Base-by-base conservation (phyloP, 2,888 invertebrate genomes). In the Aquatica leii region DNA sequence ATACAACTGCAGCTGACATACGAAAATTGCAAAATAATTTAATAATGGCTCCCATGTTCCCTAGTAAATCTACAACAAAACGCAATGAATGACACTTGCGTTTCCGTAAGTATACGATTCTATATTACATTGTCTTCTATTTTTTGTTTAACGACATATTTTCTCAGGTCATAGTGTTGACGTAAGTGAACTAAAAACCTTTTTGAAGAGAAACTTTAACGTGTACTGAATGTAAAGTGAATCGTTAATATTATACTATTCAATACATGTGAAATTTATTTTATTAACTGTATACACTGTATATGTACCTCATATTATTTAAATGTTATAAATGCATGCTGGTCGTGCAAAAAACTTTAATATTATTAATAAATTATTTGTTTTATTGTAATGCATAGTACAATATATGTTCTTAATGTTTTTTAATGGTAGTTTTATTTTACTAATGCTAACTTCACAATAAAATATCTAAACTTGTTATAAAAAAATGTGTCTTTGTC, bases 1-100 rank as follows among this genome's bases (percentile, higher is more conserved):
- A 90, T 71, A 88, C 89, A 65, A 90, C 91, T 4, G 75, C 91
- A 69, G 87, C 87, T 20, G 92, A 92, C 75, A 88, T 92, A 53
- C 85, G 86, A 73, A 83, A 84, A 72, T 69, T 85, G 12, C 80
- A 80, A 68, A 74, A 69, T 43, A 79, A 75, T 15, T 68, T 76
- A 59, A 57, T 76, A 65, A 69, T 76, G 73, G 65, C 69, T 48
- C 74, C 77, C 1, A 68, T 73, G 65, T 71, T 74, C 60, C 71
- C 74, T 46, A n/a, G 64, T 12, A 69, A 62, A 41, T 48, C 20
- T 52, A 17, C 61, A n/a, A 8, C 43, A 20, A 66, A 67, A 61
- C 15, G 64, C 58, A 41, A 31, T 20, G 70, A 70, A 60, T 78
- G 77, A 78, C 77, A 66, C 60, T 71, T 67, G 66, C 67, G 72